phyloP scores from a whole-genome alignment of 2,113 vertebrate genomes.

The Dasyprocta punctata region DNA sequence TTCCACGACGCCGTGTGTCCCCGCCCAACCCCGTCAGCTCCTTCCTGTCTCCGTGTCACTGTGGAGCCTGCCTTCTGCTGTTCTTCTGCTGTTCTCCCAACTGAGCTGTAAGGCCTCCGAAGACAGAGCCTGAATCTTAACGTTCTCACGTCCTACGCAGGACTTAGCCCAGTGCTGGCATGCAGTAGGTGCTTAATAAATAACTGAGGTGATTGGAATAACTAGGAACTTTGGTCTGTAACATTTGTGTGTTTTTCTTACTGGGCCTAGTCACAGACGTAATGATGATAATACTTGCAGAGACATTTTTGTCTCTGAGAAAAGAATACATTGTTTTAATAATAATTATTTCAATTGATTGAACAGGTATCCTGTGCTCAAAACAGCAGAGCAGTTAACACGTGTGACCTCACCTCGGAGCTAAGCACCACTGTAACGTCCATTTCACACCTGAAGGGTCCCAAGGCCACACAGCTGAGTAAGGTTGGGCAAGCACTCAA shows the following conservation, averaged over 20 bases:
- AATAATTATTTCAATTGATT: not conserved
- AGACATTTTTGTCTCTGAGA: not conserved
- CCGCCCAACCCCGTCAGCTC: not conserved
- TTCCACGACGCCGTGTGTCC: rapidly evolving
- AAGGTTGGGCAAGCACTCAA: no score
- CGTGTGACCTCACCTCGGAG: not conserved
- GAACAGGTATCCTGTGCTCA: not conserved
- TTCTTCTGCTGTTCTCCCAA: not conserved
- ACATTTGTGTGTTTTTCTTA: not conserved
- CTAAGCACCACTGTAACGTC: not conserved
- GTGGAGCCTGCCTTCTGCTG: not conserved
- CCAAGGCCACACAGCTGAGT: not conserved
- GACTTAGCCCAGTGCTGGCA: not conserved
- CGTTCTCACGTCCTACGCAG: not conserved
- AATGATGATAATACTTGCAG: not conserved
- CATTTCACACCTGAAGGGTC: not conserved
- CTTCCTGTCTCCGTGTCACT: not conserved
- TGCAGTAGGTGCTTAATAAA: not conserved
- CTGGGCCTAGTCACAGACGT: not conserved
- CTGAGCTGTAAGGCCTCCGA: not conserved
- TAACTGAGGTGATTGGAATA: not conserved
- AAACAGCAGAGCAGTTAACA: not conserved
- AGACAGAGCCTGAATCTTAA: not conserved
- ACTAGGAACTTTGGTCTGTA: not conserved
- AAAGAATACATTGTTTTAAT: not conserved